Evolutionary conservation across 64 coral and sea anemone genomes (phyloP).

Genomic region (Porites australiensis): DNA sequence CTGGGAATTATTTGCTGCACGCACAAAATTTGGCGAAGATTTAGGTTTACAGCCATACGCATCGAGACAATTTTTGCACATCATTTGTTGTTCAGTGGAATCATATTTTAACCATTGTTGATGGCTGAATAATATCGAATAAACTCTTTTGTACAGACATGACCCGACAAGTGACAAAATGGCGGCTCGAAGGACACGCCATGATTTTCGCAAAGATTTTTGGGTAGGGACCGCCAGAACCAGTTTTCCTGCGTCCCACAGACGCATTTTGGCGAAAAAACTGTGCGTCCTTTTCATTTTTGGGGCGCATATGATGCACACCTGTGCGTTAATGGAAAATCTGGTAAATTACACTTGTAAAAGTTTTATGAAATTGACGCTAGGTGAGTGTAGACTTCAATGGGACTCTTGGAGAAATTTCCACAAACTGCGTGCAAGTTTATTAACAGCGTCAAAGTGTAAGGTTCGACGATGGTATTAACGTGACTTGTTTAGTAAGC

Average conservation of each 20-base stretch:
- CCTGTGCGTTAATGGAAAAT: neutral
- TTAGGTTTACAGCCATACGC: neutral
- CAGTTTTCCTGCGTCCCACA: too few relatives aligned
- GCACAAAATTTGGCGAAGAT: neutral
- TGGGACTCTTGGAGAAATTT: too few relatives aligned
- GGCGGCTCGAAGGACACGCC: neutral
- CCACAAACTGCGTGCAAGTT: too few relatives aligned
- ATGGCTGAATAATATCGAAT: neutral
- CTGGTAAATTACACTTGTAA: too few relatives aligned
- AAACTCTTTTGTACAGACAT: neutral
- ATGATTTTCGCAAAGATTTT: neutral
- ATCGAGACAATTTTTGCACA: constrained; percentile 9
- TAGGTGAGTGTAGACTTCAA: too few relatives aligned
- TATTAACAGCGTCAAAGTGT: too few relatives aligned
- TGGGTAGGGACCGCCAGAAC: too few relatives aligned
- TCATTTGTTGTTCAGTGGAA: constrained; percentile 8
- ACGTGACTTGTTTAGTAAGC: too few relatives aligned
- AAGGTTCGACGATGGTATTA: too few relatives aligned
- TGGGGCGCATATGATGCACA: neutral
- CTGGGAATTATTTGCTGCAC: constrained; percentile 2
- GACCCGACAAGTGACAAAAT: neutral
- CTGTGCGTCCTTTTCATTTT: constrained; percentile 9
- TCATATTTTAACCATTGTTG: constrained; percentile 19
- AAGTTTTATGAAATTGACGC: too few relatives aligned
- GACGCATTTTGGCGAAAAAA: neutral